phyloP scores from a whole-genome alignment of 2,797 vertebrate genomes.

The Morus bassanus region DNA sequence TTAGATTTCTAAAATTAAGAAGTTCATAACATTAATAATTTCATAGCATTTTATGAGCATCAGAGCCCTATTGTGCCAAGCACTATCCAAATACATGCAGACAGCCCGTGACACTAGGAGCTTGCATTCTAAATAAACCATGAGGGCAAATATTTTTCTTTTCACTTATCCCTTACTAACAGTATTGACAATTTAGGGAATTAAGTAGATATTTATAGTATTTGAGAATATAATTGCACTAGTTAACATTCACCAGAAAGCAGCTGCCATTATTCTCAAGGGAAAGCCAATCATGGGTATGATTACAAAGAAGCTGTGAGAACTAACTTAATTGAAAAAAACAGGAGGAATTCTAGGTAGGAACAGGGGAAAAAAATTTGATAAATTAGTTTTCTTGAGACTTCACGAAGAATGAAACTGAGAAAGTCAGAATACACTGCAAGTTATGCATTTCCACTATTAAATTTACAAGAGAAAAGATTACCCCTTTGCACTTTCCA shows the following conservation, averaged over 20 bases:
- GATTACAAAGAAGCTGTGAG: conserved; percentile 19
- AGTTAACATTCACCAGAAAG: conserved; percentile 36
- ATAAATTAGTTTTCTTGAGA: background rate
- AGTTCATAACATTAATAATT: background rate
- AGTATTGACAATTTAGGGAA: conserved; percentile 28
- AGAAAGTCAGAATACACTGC: background rate
- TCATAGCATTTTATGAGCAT: background rate
- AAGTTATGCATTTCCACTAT: background rate
- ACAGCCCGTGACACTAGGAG: background rate
- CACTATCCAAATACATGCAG: background rate
- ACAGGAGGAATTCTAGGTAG: background rate
- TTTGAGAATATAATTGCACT: conserved; percentile 42
- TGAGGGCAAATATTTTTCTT: conserved; percentile 41
- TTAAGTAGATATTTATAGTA: conserved; percentile 36
- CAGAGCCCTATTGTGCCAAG: background rate
- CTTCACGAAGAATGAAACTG: background rate
- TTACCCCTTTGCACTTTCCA: background rate
- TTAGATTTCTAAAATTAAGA: background rate
- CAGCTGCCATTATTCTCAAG: conserved; percentile 21
- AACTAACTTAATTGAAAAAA: background rate
- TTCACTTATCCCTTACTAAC: conserved; percentile 39
- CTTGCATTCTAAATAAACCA: conserved; percentile 14
- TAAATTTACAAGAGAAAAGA: background rate
- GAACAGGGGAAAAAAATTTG: background rate
- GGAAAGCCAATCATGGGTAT: background rate